Conservation (phyloP, 2,113 vertebrate genomes). For the Epinephelus fuscoguttatus region DNA sequence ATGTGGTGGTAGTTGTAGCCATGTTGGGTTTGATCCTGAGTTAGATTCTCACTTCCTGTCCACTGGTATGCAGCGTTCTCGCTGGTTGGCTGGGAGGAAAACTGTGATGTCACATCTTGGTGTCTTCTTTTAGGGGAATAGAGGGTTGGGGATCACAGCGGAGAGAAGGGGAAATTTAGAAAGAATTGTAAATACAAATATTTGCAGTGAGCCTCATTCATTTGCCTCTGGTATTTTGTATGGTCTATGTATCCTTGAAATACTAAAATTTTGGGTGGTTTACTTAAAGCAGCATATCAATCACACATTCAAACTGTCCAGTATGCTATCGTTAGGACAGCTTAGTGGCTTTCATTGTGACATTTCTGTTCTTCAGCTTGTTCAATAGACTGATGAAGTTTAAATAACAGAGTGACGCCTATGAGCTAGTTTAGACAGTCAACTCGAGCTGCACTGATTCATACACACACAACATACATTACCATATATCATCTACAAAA, state of each 20-base stretch:
- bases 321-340: background rate
- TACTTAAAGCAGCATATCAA: background rate
- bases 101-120: constrained; percentile 47
- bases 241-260: background rate
- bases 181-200: constrained; percentile 4
- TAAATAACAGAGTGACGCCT: background rate
- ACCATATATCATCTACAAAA: too few species aligned
- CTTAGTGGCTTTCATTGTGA: background rate
- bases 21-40: constrained; percentile 68
- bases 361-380: background rate
- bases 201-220: constrained; percentile 3
- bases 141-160: background rate
- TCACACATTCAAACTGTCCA: background rate
- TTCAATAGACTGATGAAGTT: background rate
- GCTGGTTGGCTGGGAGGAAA: constrained; percentile 24
- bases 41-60: constrained; percentile 42
- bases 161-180: constrained; percentile 33
- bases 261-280: background rate
- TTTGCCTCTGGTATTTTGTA: background rate
- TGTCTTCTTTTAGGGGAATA: constrained; percentile 37
- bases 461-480: too few species aligned
- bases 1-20: constrained; percentile 80
- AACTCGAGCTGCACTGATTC: too few species aligned
- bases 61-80: constrained; percentile 60
- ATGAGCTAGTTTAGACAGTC: too few species aligned